Percentiles rank a stretch among this genome's conserved stretches.
Evolutionary conservation across 2,888 invertebrate species (phyloP).

Genomic region (Ormyrus rosae): DNA sequence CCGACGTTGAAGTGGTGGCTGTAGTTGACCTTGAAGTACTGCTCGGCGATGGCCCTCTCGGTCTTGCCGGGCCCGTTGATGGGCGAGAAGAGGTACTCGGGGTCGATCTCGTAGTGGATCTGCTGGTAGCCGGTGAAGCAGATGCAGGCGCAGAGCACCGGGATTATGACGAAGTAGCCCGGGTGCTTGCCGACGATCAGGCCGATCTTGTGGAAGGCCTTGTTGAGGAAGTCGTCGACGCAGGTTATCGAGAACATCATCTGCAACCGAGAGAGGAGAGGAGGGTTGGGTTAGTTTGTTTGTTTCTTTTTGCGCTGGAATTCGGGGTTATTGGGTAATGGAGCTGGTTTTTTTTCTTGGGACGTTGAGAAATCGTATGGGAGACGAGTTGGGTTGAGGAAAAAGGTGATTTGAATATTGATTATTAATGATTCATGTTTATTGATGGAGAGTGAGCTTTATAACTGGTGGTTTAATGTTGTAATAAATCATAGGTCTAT

Average conservation of each 20-base stretch:
- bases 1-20: conserved; percentile 90
- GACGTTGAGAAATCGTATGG: conserved; percentile 10
- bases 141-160: conserved; percentile 87
- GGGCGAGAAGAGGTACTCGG: conserved; percentile 94
- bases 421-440: too few relatives aligned
- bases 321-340: background rate
- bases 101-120: conserved; percentile 93
- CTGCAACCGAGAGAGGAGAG: conserved; percentile 76
- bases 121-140: conserved; percentile 93
- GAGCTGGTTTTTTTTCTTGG: background rate
- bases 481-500: too few relatives aligned
- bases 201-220: conserved; percentile 89
- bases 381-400: background rate
- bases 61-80: conserved; percentile 89
- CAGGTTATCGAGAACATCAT: conserved; percentile 85
- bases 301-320: background rate
- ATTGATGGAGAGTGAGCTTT: too few relatives aligned
- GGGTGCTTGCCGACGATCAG: conserved; percentile 87
- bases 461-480: too few relatives aligned
- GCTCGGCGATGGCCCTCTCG: conserved; percentile 89
- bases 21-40: conserved; percentile 92
- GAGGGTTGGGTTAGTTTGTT: background rate
- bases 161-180: conserved; percentile 92
- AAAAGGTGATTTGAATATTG: background rate
- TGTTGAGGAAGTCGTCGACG: conserved; percentile 88